These are phyloP conservation scores for Sitta carolinensis DNA, from an alignment of 2,797 vertebrate genomes.

Conservation along the genomic window DNA sequence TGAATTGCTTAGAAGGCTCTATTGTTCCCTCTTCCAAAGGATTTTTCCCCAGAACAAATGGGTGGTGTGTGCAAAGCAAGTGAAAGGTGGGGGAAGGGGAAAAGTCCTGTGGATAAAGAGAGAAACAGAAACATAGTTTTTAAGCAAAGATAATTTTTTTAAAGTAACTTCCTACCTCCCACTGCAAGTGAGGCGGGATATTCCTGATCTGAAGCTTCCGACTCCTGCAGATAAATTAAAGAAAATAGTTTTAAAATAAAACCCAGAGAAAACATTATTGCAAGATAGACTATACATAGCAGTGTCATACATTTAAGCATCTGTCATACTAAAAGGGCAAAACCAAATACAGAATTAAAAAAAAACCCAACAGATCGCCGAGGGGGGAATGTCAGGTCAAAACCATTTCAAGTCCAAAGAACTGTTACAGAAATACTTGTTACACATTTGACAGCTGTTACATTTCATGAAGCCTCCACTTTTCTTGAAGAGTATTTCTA, in stretches of 20 bases:
- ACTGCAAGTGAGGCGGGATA: slow-evolving; percentile 95
- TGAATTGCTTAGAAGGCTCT: slow-evolving; percentile 66
- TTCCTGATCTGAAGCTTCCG: slow-evolving; percentile 96
- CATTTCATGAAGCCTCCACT: slow-evolving; percentile 7
- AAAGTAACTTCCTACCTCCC: slow-evolving; percentile 86
- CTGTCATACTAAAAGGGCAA: slow-evolving; percentile 14
- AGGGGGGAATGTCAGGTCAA: slow-evolving; percentile 24
- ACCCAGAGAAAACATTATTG: background rate
- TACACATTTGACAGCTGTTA: slow-evolving; percentile 43
- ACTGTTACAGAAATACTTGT: slow-evolving; percentile 32
- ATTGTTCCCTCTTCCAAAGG: slow-evolving; percentile 65
- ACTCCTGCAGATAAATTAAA: slow-evolving; percentile 81
- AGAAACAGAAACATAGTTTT: slow-evolving; percentile 47
- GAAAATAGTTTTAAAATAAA: slow-evolving; percentile 6
- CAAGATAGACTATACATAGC: slow-evolving; percentile 17
- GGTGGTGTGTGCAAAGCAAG: slow-evolving; percentile 45
- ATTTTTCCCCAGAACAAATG: slow-evolving; percentile 60
- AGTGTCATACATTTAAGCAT: background rate
- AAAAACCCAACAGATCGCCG: background rate
- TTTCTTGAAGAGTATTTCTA: slow-evolving; percentile 6
- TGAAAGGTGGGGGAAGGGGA: slow-evolving; percentile 41
- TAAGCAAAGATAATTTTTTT: slow-evolving; percentile 15
- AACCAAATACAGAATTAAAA: background rate
- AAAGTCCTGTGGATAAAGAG: slow-evolving; percentile 1
- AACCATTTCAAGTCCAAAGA: slow-evolving; percentile 30